Evolutionary conservation across 92 coral and sea anemone genomes (phyloP), one percentile per base, ranked within the genome.

Genomic region (Epizoanthus fatuus): DNA sequence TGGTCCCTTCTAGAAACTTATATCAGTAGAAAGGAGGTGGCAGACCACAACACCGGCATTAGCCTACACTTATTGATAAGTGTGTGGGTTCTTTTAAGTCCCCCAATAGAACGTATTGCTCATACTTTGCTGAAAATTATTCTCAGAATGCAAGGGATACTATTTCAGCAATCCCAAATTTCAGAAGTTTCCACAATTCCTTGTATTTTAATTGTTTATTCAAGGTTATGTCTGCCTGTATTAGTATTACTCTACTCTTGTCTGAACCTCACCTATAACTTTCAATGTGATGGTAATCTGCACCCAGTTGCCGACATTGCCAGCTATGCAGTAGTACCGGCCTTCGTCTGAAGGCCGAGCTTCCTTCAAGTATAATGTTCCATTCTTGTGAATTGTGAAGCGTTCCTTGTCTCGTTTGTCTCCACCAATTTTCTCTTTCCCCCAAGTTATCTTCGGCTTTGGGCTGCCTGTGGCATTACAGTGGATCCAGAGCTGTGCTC

Each of bases 401-500:
- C 92, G 77, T 8, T 91, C 74, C 39, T 66, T 60, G 54, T 87
- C 86, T 2, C 92, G 93, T 13, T 82, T 75, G 72, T 94, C 94
- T 11, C 98, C 98, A 0, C 93, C 96, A 2, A 22, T 60, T 19
- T 8, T 32, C 32, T 95, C 93, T 39, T 62, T 89, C 6, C 92
- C 94, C 98, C 98, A 97, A 63, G 92, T 83, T 39, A 97, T 89
- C 65, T 89, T 88, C 0, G 99, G 99, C 64, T 86, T 81, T 15
- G 99, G 99, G 19, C 54, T 60, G 1, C 98, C 99, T 37, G 96
- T 81, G 4, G 95, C 95, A 58, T 90, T 95, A 44, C 99, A 97
- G 80, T 97, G 94, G 0, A 97, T 79, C 94, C 96, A 86, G 19
- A 91, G 59, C 11, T 92, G 75, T 12, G 78, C 94, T 9, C 86